A percentile compares a stretch with the other conserved stretches of the same genome.
Evolutionary conservation across 2,113 vertebrate species (phyloP).

Genomic region (Halichoeres trimaculatus): DNA sequence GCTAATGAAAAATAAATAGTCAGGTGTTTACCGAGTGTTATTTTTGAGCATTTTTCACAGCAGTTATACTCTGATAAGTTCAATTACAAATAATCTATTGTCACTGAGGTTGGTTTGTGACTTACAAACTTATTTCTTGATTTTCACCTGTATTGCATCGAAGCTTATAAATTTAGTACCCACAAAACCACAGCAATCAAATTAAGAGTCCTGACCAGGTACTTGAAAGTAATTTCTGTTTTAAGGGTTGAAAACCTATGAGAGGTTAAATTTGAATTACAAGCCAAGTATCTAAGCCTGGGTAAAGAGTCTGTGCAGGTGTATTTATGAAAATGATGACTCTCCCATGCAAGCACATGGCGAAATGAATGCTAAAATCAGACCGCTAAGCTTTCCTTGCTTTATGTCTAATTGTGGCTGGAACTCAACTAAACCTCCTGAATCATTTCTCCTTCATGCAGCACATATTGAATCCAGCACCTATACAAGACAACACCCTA

Average conservation of each 20-base stretch:
- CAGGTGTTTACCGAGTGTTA: too few species aligned
- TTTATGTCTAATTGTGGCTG: conserved; percentile 14
- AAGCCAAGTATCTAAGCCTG: conserved; percentile 15
- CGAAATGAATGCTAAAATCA: conserved; percentile 30
- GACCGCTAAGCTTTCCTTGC: conserved; percentile 12
- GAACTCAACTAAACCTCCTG: conserved; percentile 6
- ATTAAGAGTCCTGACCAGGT: too few species aligned
- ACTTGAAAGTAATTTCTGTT: too few species aligned
- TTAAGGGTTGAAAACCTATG: conserved; percentile 2
- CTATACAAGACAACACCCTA: conserved; percentile 8
- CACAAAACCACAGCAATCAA: too few species aligned
- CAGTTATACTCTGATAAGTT: too few species aligned
- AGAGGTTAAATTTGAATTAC: conserved; percentile 4
- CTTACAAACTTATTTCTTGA: too few species aligned
- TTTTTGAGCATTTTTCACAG: too few species aligned
- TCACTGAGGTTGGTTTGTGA: too few species aligned
- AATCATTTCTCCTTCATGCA: background rate
- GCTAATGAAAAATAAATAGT: too few species aligned
- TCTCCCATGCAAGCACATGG: background rate
- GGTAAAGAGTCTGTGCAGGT: background rate
- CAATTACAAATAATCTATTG: too few species aligned
- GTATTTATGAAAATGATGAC: background rate
- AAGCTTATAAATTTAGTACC: too few species aligned
- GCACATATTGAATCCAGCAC: background rate
- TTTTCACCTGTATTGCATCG: too few species aligned